A percentile compares a stretch with the other conserved stretches of the same genome.
phyloP scores from a whole-genome alignment of 2,888 invertebrate species.

The Melieria omissa region DNA sequence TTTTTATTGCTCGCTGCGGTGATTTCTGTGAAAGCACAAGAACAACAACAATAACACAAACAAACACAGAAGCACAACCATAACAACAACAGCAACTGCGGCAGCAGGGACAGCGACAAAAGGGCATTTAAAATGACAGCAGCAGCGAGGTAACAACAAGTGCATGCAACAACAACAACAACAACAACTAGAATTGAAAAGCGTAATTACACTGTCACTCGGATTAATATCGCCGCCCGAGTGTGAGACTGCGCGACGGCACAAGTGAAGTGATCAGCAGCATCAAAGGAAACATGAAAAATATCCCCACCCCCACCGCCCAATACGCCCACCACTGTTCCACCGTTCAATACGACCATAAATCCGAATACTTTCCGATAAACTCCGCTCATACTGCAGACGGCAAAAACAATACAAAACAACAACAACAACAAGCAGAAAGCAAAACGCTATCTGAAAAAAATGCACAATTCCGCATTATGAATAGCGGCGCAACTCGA shows the following conservation, averaged over 20 bases:
- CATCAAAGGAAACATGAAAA: slow-evolving; percentile 36
- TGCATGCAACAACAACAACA: slow-evolving; percentile 26
- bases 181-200: slow-evolving; percentile 18
- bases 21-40: slow-evolving; percentile 1
- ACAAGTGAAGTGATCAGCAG: slow-evolving; percentile 34
- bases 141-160: slow-evolving; percentile 11
- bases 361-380: no score
- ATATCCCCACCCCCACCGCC: background rate
- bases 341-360: background rate
- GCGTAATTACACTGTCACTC: slow-evolving; percentile 34
- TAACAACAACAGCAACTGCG: background rate
- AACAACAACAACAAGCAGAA: slow-evolving; percentile 1
- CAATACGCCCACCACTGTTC: background rate
- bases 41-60: slow-evolving; percentile 16
- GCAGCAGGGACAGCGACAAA: no score
- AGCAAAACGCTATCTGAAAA: background rate
- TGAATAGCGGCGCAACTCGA: slow-evolving; percentile 36
- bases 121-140: no score
- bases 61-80: slow-evolving; percentile 2
- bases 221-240: slow-evolving; percentile 28
- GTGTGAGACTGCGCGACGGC: slow-evolving; percentile 30
- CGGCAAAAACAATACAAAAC: no score
- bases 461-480: slow-evolving; percentile 35
- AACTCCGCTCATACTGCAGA: no score
- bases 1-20: no score